phyloP scores from a whole-genome alignment of 2,797 vertebrate species.

The Nothura maculosa region DNA sequence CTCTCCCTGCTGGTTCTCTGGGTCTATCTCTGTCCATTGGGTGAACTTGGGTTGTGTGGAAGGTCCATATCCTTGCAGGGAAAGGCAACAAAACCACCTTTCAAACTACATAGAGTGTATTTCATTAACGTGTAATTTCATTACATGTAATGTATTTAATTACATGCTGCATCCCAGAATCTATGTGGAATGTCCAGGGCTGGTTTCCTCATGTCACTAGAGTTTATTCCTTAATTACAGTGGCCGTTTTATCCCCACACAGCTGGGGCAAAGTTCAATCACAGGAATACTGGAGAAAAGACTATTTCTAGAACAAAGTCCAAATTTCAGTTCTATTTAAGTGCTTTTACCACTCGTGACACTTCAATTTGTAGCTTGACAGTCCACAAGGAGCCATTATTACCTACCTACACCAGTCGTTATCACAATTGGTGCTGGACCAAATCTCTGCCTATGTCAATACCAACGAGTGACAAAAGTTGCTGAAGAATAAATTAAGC shows the following conservation, averaged over 20 bases:
- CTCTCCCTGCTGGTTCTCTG: neutral
- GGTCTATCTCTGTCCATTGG: neutral
- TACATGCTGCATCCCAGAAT: neutral
- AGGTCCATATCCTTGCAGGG: neutral
- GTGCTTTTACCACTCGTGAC: neutral
- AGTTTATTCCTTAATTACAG: neutral
- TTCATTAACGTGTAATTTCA: neutral
- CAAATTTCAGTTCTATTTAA: neutral
- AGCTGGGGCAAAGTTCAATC: neutral
- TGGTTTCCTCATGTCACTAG: neutral
- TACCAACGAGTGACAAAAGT: accelerated
- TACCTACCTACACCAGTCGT: accelerated
- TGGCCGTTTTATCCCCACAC: accelerated
- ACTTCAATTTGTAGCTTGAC: neutral
- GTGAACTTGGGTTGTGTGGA: neutral
- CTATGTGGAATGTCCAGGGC: accelerated
- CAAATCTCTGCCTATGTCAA: neutral
- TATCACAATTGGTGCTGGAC: accelerated
- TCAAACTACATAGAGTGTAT: neutral
- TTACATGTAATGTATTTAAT: neutral
- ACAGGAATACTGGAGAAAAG: neutral
- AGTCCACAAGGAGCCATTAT: neutral
- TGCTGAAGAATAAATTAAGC: neutral
- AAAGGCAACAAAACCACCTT: neutral
- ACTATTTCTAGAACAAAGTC: neutral